Evolutionary conservation across 1,140 invertebrate genomes (phyloP).

Genomic region (Zaprionus kolodkinae): DNA sequence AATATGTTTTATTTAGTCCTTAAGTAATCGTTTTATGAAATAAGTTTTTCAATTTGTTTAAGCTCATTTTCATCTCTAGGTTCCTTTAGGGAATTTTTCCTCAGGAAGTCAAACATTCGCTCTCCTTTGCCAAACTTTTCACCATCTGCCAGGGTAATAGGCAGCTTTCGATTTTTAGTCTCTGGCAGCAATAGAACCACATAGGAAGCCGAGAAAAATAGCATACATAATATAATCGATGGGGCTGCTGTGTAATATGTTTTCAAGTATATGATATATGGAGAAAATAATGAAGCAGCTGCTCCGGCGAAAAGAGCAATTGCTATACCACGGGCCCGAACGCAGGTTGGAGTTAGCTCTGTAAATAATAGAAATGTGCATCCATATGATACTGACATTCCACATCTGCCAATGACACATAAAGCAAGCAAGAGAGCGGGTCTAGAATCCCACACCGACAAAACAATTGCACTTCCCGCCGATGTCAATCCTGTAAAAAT

Average conservation of each 20-base stretch:
- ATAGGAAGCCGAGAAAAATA: constrained; percentile 85
- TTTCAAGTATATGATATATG: constrained; percentile 77
- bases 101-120: constrained; percentile 67
- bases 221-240: constrained; percentile 85
- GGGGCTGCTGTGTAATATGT: constrained; percentile 85
- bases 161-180: constrained; percentile 85
- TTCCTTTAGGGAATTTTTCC: background rate
- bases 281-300: constrained; percentile 74
- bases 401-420: constrained; percentile 86
- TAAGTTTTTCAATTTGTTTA: constrained; percentile 49
- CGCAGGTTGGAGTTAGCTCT: constrained; percentile 87
- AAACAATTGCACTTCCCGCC: constrained; percentile 41
- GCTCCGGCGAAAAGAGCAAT: constrained; percentile 86
- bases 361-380: constrained; percentile 87
- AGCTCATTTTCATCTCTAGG: background rate
- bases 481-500: constrained; percentile 62
- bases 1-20: background rate
- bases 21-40: constrained; percentile 11
- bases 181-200: constrained; percentile 86
- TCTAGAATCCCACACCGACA: constrained; percentile 38
- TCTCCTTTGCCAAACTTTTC: constrained; percentile 86
- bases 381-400: constrained; percentile 87
- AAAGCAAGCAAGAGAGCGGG: constrained; percentile 51
- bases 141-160: constrained; percentile 85
- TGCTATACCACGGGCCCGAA: constrained; percentile 86